Conservation (phyloP, 2,888 invertebrate genomes). For the Phyllotreta cruciferae region DNA sequence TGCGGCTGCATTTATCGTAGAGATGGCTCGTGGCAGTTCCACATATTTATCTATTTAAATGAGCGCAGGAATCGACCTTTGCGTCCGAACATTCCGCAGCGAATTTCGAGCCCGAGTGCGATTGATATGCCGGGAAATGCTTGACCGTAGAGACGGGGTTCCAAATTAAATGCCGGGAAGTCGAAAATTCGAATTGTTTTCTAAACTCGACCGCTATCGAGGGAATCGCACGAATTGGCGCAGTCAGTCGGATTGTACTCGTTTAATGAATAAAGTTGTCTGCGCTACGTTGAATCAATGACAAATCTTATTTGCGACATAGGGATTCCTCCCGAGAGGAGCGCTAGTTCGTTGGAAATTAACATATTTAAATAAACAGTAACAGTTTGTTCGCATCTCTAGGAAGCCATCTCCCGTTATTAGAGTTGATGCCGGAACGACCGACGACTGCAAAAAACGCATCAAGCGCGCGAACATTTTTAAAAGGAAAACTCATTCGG, state of each 20-base stretch:
- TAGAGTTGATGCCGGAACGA: slow-evolving; percentile 20
- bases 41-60: background rate
- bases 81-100: no score
- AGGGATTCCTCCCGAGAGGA: background rate
- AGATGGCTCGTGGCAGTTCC: background rate
- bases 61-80: no score
- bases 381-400: slow-evolving; percentile 22
- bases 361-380: slow-evolving; percentile 9
- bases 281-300: no score
- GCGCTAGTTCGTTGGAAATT: background rate
- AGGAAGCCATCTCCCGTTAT: slow-evolving; percentile 29
- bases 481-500: slow-evolving; percentile 29
- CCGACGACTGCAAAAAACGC: slow-evolving; percentile 19
- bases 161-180: no score
- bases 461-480: slow-evolving; percentile 31
- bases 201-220: no score
- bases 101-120: no score
- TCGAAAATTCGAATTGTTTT: no score
- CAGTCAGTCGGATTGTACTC: no score
- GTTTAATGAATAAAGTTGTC: no score
- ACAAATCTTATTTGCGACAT: background rate
- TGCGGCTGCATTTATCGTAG: slow-evolving; percentile 40
- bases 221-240: no score
- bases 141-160: no score
- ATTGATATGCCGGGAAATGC: no score